Conservation (phyloP, 2,888 invertebrate genomes). For the Ellobium chinense region DNA sequence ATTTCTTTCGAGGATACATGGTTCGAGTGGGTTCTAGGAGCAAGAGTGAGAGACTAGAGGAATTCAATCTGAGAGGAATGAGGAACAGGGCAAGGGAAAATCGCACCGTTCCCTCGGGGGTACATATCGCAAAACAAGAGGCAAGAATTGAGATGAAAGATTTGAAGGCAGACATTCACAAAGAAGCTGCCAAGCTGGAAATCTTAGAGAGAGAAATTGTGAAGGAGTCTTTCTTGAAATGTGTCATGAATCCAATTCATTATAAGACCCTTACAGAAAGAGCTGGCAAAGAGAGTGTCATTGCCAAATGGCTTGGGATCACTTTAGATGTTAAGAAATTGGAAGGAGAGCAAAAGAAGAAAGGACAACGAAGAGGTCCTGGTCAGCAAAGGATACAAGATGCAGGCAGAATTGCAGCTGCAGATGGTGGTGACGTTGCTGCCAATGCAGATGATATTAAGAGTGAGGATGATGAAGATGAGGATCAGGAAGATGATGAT, state of each 20-base stretch:
- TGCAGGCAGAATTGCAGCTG: background rate
- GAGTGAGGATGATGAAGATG: constrained; percentile 53
- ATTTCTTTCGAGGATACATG: constrained; percentile 64
- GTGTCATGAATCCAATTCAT: constrained; percentile 41
- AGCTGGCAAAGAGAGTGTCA: constrained; percentile 33
- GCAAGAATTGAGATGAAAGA: constrained; percentile 55
- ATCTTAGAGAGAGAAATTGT: constrained; percentile 61
- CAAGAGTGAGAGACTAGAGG: constrained; percentile 63
- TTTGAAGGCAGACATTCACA: constrained; percentile 55
- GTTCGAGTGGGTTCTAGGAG: constrained; percentile 74
- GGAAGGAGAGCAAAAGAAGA: background rate
- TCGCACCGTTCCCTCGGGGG: constrained; percentile 41
- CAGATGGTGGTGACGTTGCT: background rate
- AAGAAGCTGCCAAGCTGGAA: constrained; percentile 56
- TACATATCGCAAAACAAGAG: constrained; percentile 47
- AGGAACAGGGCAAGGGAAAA: constrained; percentile 45
- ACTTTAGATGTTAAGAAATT: background rate
- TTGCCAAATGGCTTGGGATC: constrained; percentile 62
- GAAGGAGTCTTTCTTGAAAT: constrained; percentile 59
- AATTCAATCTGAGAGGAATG: constrained; percentile 45
- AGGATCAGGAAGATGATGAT: constrained; percentile 51
- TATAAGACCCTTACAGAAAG: constrained; percentile 10
- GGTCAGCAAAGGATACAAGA: background rate
- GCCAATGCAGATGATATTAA: background rate
- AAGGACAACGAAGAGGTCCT: background rate